These are phyloP conservation scores for Naso thynnoides DNA, from an alignment of 2,797 vertebrate genomes.

Conservation along the genomic window DNA sequence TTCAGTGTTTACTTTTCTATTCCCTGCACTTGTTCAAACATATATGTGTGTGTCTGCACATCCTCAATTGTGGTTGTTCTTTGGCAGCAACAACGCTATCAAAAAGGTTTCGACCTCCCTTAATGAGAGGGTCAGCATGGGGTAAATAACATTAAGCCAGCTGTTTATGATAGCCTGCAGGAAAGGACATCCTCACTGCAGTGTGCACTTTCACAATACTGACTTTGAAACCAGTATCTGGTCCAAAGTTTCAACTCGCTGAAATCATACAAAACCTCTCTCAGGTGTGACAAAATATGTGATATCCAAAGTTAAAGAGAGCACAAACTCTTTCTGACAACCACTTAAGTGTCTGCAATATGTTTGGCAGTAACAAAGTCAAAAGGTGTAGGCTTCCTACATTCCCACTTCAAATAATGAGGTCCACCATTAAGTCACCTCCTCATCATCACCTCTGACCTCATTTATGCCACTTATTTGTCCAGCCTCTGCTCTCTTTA, in stretches of 20 bases:
- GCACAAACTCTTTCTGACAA: neutral
- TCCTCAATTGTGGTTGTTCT: slow-evolving; percentile 19
- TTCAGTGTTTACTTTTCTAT: neutral
- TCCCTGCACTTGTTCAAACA: neutral
- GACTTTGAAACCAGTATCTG: neutral
- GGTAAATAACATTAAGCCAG: slow-evolving; percentile 57
- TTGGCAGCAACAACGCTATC: slow-evolving; percentile 21
- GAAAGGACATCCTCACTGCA: neutral
- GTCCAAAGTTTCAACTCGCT: neutral
- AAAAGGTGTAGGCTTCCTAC: neutral
- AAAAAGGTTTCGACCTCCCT: slow-evolving; percentile 39
- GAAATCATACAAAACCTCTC: neutral
- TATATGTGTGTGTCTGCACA: neutral
- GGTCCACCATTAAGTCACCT: slow-evolving; percentile 19
- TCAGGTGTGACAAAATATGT: neutral
- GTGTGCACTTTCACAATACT: slow-evolving; percentile 12
- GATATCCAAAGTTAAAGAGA: neutral
- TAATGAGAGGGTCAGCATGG: slow-evolving; percentile 51
- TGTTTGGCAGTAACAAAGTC: neutral
- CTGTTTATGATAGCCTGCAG: slow-evolving; percentile 36
- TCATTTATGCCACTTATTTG: slow-evolving; percentile 19
- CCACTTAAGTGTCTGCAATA: neutral
- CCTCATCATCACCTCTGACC: slow-evolving; percentile 37
- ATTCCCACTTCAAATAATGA: slow-evolving; percentile 15
- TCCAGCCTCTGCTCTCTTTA: slow-evolving; percentile 13